phyloP scores from a whole-genome alignment of 2,113 vertebrate genomes.

The Tupaia tana region DNA sequence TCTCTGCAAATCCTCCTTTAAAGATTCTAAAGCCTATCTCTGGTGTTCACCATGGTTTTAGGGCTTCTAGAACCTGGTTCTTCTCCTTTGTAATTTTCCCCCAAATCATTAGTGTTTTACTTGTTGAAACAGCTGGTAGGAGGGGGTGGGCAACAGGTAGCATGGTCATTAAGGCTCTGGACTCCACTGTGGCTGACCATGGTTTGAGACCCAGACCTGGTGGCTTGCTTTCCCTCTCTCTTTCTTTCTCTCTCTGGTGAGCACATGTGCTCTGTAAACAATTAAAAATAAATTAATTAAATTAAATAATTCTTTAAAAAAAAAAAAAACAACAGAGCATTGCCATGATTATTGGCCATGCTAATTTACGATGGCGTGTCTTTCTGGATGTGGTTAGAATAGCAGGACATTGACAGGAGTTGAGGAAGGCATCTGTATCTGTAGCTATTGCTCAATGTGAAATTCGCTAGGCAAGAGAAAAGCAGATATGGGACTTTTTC shows the following conservation, averaged over 20 bases:
- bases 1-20: not conserved
- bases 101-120: not conserved
- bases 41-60: not conserved
- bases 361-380: not conserved
- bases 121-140: not conserved
- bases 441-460: not conserved
- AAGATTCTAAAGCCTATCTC: not conserved
- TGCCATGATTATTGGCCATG: not conserved
- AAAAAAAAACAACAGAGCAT: not conserved
- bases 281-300: too few species aligned
- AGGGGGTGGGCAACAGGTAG: too few species aligned
- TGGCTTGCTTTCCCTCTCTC: too few species aligned
- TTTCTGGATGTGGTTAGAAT: not conserved
- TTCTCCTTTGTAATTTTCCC: not conserved
- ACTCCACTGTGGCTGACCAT: too few species aligned
- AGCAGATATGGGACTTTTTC: not conserved
- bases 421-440: accelerated
- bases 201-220: too few species aligned
- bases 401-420: not conserved
- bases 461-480: not conserved
- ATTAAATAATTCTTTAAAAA: too few species aligned
- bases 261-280: too few species aligned
- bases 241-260: too few species aligned
- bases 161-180: too few species aligned
- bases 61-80: not conserved